Base-by-base conservation (phyloP, 2,888 invertebrate species). In the Spatulosminthurus flaviceps region DNA sequence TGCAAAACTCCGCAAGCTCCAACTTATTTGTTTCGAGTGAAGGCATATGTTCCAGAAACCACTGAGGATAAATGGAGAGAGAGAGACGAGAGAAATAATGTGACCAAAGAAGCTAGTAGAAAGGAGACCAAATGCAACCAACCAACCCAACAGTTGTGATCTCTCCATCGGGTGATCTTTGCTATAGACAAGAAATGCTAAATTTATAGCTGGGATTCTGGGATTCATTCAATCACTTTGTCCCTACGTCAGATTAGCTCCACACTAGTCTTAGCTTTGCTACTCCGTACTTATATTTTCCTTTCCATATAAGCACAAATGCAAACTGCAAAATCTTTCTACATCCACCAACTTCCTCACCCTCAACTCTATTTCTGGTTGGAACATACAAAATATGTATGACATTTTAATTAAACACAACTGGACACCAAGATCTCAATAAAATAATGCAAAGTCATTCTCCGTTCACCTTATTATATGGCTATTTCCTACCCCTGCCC, bases 171-270 rank as follows among this genome's bases (percentile, higher is more conserved):
- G 51, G 67, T 76, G 76, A 76, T 76, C 76, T 66, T 19, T 42
- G 7, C 66, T 66, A 24, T 60, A 78, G 78, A 79, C 73, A 74
- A 71, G 72, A 77, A 72, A 67, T 72, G 43, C 34, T 26, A 73
- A 80, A 80, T 80, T 81, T 79, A 81, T 81, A 76, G 81, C 34
- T 24, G 24, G 81, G 81, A 77, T 71, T 70, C 71, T 72, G 22
- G 77, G 71, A 79, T 81, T 79, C 77, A 77, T 43, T 77, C 72
- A 75, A 41, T 74, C 41, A 43, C 64, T 51, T 79, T 29, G 41
- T 72, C 72, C 72, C 67, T 61, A 64, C 24, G 64, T 64, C 64
- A 64, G 19, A 24, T 64, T 64, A 22, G 11, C 26, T 26, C 24
- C 64, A 24, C 61, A 61, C 77, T 61, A 61, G 69, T 77, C 78